Evolutionary conservation across 2,797 vertebrate species (phyloP), one percentile per base, ranked within the genome.

Genomic region (Dipus sagitta): DNA sequence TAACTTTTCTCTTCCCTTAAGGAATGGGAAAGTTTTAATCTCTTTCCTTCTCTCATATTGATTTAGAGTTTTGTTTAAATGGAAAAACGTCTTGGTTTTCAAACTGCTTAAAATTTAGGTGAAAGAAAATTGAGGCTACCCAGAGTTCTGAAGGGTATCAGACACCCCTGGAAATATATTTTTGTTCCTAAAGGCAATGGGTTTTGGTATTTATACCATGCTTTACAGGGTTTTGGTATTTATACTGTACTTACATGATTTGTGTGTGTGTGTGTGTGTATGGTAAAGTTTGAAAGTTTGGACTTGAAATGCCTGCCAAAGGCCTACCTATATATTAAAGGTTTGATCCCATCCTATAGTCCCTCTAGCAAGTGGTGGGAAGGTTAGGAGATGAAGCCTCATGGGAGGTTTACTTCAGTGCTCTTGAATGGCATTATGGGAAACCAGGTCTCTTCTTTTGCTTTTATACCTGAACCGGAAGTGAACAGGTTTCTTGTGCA

Each of bases 1-100:
- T 91, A 94, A 79, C 54, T 96, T 96, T 10, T 83, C 24, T 92
- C 70, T 96, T 95, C 26, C 88, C 68, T 78, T 79, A 91, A 88
- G 86, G 83, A 88, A 62, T 32, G 30, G 54, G 30, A 90, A 91
- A 75, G 12, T 76, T 54, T 74, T 26, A 18, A 10, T 24, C 13
- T 67, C 60, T 76, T 68, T 62, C 30, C 47, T 3, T 4, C 30
- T 26, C 11, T 81, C 8, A 52, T 77, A 88, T 86, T 94, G 67
- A 88, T 90, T 94, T 83, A 76, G 71, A 93, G 32, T 90, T 88
- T 94, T 95, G 65, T 17, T 94, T 93, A 93, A 92, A 72, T 92
- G 47, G 74, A 64, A 94, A 91, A 70, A 74, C 13, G 15, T 62
- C 2, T 11, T 96, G 30, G 4, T 95, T 93, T n/a, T 95, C 60